phyloP scores from a whole-genome alignment of 2,113 vertebrate genomes.

The Toxotes jaculatrix region DNA sequence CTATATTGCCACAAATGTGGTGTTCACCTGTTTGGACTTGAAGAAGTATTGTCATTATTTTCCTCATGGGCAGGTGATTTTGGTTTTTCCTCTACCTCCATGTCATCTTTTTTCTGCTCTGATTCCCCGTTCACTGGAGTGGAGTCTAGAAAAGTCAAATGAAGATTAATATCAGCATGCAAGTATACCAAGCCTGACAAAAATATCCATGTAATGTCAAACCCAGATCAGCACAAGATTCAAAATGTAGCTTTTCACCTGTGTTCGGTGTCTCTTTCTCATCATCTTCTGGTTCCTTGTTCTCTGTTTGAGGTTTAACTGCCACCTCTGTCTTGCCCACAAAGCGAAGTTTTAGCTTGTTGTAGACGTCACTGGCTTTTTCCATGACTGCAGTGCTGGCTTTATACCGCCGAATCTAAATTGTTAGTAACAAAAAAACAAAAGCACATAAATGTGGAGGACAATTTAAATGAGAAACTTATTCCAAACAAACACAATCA shows the following conservation, averaged over 20 bases:
- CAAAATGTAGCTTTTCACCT: conserved; percentile 61
- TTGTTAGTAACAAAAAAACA: background rate
- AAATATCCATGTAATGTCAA: background rate
- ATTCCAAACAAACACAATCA: too few relatives aligned
- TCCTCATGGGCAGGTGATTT: conserved; percentile 74
- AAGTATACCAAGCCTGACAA: background rate
- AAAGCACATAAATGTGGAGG: too few relatives aligned
- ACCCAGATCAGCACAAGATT: background rate
- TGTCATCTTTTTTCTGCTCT: conserved; percentile 83
- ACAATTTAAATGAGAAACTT: too few relatives aligned
- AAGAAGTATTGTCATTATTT: conserved; percentile 63
- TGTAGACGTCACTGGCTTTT: conserved; percentile 94
- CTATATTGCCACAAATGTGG: background rate
- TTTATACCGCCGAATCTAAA: conserved; percentile 96
- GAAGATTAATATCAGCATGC: background rate
- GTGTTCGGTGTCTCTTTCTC: conserved; percentile 79
- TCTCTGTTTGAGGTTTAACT: conserved; percentile 85
- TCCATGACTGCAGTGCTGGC: conserved; percentile 96
- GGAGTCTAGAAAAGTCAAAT: conserved; percentile 76
- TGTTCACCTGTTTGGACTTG: conserved; percentile 79
- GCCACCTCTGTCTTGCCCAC: conserved; percentile 88
- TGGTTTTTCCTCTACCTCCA: conserved; percentile 66
- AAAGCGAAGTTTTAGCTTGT: conserved; percentile 94
- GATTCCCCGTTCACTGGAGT: conserved; percentile 92
- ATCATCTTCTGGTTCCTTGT: conserved; percentile 78